Evolutionary conservation across 2,113 vertebrate species (phyloP).

Genomic region (Pelmatolapia mariae): DNA sequence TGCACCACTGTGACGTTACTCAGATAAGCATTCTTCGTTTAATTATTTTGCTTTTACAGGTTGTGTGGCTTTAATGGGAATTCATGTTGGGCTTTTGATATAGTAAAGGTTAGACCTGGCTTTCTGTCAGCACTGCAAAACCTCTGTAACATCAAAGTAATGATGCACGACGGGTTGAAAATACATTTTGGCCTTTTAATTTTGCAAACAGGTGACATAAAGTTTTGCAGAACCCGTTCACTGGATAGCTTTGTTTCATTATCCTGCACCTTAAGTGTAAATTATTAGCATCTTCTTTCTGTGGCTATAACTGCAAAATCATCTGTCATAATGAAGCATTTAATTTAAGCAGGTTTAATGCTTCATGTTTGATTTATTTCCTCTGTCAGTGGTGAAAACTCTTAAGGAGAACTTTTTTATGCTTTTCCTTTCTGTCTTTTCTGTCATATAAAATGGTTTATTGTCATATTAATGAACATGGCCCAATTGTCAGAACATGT

Average conservation of each 20-base stretch:
- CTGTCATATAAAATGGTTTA: accelerated
- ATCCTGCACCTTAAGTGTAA: not conserved
- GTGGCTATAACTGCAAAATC: not conserved
- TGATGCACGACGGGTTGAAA: not conserved
- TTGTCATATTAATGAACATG: not conserved
- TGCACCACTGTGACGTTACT: not conserved
- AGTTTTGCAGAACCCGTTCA: not conserved
- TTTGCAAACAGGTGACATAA: not conserved
- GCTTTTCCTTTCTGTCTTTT: not conserved
- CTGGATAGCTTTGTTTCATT: not conserved
- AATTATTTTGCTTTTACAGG: not conserved
- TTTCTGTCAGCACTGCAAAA: not conserved
- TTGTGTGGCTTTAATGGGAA: not conserved
- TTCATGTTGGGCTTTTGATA: not conserved
- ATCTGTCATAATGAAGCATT: not conserved
- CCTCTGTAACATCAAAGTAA: not conserved
- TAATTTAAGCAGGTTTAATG: not conserved
- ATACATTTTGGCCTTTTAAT: not conserved
- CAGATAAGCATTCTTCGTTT: not conserved
- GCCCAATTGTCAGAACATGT: not conserved
- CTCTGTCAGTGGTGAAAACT: not conserved
- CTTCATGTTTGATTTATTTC: not conserved
- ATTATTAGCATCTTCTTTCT: not conserved
- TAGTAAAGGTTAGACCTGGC: not conserved
- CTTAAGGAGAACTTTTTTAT: not conserved